phyloP scores from a whole-genome alignment of 2,888 invertebrate genomes.

The Nipponacmea schrenckii region DNA sequence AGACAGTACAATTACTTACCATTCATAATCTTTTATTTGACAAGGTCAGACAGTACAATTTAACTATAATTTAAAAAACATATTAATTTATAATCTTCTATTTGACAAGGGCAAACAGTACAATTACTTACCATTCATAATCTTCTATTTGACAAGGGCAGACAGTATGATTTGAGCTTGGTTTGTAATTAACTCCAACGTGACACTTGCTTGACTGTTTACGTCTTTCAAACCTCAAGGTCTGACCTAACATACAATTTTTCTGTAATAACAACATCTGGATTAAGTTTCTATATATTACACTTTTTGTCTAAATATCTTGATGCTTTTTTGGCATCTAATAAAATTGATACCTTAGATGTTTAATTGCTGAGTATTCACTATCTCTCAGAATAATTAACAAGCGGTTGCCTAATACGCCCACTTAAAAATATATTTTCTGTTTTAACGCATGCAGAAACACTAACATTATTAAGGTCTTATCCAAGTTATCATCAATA shows the following conservation, averaged over 20 bases:
- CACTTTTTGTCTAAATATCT: no score
- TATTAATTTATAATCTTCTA: not conserved
- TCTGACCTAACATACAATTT: constrained; percentile 54
- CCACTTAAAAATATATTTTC: no score
- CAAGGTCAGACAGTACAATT: constrained; percentile 8
- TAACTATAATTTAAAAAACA: constrained; percentile 28
- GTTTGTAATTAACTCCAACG: constrained; percentile 48
- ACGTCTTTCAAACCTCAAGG: constrained; percentile 44
- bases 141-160: constrained; percentile 55
- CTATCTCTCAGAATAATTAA: no score
- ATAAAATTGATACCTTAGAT: no score
- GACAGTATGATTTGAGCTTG: constrained; percentile 28
- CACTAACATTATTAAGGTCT: no score
- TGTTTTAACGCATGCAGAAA: no score
- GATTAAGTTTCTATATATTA: no score
- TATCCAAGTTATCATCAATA: no score
- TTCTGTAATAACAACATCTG: not conserved
- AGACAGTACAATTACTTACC: constrained; percentile 38
- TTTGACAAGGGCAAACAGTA: no score
- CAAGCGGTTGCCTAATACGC: no score
- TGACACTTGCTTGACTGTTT: constrained; percentile 46
- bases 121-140: constrained; percentile 58
- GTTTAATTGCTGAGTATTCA: no score
- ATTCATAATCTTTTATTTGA: constrained; percentile 53
- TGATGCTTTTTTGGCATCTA: no score